These are phyloP conservation scores for Podotricha telesiphe DNA, from an alignment of 2,888 invertebrate species.

Conservation along the genomic window DNA sequence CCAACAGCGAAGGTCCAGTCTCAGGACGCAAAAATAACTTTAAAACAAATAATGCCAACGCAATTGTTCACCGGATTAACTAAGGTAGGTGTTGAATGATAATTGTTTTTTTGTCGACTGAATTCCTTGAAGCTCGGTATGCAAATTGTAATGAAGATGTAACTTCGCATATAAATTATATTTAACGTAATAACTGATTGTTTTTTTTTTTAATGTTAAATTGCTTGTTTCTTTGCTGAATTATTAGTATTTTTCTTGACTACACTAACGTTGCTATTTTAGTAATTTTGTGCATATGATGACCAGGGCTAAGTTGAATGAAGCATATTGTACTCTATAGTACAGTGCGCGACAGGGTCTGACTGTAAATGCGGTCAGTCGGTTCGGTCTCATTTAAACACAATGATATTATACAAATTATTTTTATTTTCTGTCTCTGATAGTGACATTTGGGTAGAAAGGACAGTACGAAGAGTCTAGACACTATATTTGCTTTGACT, in stretches of 20 bases:
- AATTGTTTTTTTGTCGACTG: slow-evolving; percentile 39
- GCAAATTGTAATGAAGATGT: slow-evolving; percentile 33
- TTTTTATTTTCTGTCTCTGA: too few relatives aligned
- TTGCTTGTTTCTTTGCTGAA: neutral
- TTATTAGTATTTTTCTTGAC: neutral
- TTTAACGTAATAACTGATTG: neutral
- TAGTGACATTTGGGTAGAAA: too few relatives aligned
- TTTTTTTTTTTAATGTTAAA: neutral
- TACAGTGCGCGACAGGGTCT: too few relatives aligned
- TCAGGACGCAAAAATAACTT: slow-evolving; percentile 32
- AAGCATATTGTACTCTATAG: too few relatives aligned
- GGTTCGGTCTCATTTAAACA: too few relatives aligned
- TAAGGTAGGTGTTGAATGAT: slow-evolving; percentile 38
- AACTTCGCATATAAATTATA: slow-evolving; percentile 13
- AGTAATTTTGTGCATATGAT: too few relatives aligned
- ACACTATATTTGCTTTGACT: too few relatives aligned
- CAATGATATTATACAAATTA: too few relatives aligned
- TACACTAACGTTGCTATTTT: too few relatives aligned
- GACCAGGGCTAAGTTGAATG: too few relatives aligned
- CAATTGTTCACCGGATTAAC: slow-evolving; percentile 38
- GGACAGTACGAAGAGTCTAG: too few relatives aligned
- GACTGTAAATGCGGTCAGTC: too few relatives aligned
- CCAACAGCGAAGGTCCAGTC: neutral
- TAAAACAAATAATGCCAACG: slow-evolving; percentile 36
- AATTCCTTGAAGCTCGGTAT: slow-evolving; percentile 39